Evolutionary conservation across 2,888 invertebrate species (phyloP).

Genomic region (Pseudococcus jackbeardsleyi): DNA sequence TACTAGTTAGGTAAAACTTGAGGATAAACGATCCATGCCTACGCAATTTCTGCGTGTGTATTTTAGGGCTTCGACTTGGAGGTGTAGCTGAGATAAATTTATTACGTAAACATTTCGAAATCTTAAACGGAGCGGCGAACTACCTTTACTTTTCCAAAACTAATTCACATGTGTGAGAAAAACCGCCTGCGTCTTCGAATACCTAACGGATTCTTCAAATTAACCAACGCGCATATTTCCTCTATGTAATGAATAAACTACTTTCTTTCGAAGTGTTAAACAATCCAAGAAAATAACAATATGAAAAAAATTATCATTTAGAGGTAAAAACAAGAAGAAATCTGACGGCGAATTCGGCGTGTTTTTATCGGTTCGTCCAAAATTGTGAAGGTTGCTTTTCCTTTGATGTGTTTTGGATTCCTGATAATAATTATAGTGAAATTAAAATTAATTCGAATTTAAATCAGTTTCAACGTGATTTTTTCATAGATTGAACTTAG

Average conservation of each 20-base stretch:
- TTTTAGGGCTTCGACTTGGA: neutral
- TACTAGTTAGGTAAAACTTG: neutral
- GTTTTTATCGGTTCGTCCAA: neutral
- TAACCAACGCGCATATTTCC: constrained; percentile 38
- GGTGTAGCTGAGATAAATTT: neutral
- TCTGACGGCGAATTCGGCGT: neutral
- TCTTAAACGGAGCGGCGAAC: neutral
- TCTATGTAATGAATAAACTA: constrained; percentile 20
- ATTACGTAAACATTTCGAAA: constrained; percentile 33
- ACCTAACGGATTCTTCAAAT: constrained; percentile 47
- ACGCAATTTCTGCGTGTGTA: neutral
- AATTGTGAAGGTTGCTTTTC: neutral
- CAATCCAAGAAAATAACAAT: constrained; percentile 23
- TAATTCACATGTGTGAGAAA: constrained; percentile 45
- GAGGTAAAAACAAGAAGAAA: constrained; percentile 2
- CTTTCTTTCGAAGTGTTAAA: constrained; percentile 37
- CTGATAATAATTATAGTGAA: no score
- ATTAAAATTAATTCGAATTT: no score
- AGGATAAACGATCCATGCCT: neutral
- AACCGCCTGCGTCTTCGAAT: neutral
- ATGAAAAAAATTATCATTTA: constrained; percentile 49
- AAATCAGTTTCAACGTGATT: no score
- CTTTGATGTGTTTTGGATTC: neutral
- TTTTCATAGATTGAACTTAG: no score
- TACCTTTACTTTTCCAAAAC: constrained; percentile 24